Evolutionary conservation across 2,797 vertebrate species (phyloP).

Genomic region (Smutsia gigantea): DNA sequence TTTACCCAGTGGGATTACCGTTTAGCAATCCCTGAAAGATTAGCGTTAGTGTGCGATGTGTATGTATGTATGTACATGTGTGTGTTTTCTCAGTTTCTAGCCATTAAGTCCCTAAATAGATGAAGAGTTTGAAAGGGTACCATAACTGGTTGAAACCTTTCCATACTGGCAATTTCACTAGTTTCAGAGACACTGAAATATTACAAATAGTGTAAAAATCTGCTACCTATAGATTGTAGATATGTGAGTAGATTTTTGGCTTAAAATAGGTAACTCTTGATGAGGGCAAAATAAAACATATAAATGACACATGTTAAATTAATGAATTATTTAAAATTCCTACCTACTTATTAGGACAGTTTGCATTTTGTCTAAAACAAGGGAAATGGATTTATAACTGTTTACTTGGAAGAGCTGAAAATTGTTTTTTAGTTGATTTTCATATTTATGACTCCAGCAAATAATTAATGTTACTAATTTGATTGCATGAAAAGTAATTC

Average conservation of each 20-base stretch:
- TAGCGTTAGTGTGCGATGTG: not conserved
- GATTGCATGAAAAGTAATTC: slow-evolving; percentile 83
- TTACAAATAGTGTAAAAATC: not conserved
- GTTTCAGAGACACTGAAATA: not conserved
- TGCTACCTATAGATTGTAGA: not conserved
- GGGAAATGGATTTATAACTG: not conserved
- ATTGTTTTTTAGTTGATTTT: slow-evolving; percentile 60
- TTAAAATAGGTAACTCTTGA: not conserved
- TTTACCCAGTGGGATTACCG: not conserved
- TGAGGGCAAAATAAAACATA: not conserved
- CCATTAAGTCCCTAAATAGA: not conserved
- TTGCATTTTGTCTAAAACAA: slow-evolving; percentile 42
- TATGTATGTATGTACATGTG: not conserved
- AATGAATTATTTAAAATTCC: slow-evolving; percentile 32
- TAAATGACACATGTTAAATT: not conserved
- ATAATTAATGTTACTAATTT: slow-evolving; percentile 84
- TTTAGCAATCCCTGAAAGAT: not conserved
- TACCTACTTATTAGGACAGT: not conserved
- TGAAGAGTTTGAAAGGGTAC: not conserved
- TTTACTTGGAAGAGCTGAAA: slow-evolving; percentile 47
- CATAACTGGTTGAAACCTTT: not conserved
- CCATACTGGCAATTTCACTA: not conserved
- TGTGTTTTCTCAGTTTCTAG: not conserved
- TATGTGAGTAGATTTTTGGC: not conserved
- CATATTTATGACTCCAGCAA: slow-evolving; percentile 70